Conservation (phyloP, 2,888 invertebrate species). For the Aporophyla nigra region DNA sequence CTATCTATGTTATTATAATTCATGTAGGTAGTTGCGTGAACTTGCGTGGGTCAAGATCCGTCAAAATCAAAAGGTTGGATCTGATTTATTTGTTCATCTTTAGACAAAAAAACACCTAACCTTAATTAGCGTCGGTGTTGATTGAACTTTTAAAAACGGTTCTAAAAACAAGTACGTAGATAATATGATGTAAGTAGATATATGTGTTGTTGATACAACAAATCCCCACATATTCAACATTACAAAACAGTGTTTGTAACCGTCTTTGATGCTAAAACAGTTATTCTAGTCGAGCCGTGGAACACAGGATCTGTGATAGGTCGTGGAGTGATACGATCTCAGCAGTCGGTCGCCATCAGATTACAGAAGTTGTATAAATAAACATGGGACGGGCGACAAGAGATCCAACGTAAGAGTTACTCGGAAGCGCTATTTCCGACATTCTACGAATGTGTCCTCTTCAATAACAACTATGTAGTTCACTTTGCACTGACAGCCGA, state of each 20-base stretch:
- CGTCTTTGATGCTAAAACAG: constrained; percentile 2
- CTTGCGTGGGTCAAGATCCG: constrained; percentile 31
- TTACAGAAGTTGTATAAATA: constrained; percentile 72
- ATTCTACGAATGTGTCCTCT: constrained; percentile 83
- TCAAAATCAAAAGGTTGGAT: constrained; percentile 21
- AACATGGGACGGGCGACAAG: constrained; percentile 77
- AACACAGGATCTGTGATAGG: constrained; percentile 35
- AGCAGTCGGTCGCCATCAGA: constrained; percentile 76
- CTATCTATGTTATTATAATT: constrained; percentile 5
- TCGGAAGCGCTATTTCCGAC: constrained; percentile 89
- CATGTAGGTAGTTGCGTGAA: constrained; percentile 17
- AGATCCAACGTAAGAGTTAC: constrained; percentile 87
- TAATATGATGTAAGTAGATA: neutral
- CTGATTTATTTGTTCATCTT: constrained; percentile 42
- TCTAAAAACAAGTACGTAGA: neutral
- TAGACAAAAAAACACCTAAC: neutral
- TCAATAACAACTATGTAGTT: constrained; percentile 70
- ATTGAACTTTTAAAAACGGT: constrained; percentile 11
- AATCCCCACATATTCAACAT: neutral
- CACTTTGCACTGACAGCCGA: constrained; percentile 39
- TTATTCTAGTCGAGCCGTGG: constrained; percentile 14
- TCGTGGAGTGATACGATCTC: constrained; percentile 73
- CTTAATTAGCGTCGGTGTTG: constrained; percentile 23
- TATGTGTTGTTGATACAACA: constrained; percentile 1
- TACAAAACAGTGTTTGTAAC: neutral